phyloP scores from a whole-genome alignment of 1,140 invertebrate genomes.

The Lucilia cuprina region DNA sequence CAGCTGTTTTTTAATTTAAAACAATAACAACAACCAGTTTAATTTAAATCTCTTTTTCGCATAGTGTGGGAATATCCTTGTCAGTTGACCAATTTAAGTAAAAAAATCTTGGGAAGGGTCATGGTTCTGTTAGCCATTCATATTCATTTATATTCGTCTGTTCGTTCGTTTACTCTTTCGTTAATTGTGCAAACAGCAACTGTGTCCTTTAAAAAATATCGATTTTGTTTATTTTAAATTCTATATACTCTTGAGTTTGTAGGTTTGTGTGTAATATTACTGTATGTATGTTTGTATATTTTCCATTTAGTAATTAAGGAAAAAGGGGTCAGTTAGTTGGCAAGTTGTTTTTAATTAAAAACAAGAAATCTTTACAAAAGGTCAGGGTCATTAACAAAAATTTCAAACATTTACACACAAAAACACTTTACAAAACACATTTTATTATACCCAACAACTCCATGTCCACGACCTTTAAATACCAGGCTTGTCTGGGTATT shows the following conservation, averaged over 20 bases:
- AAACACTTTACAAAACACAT: background rate
- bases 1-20: background rate
- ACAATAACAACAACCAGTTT: background rate
- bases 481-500: background rate
- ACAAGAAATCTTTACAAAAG: background rate
- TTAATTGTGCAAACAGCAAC: background rate
- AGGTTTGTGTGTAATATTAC: background rate
- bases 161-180: background rate
- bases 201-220: background rate
- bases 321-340: constrained; percentile 13
- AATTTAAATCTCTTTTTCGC: background rate
- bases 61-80: constrained; percentile 14
- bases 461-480: background rate
- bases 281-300: background rate
- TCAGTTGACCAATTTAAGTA: background rate
- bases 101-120: background rate
- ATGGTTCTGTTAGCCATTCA: background rate
- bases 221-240: background rate
- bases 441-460: background rate
- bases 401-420: background rate
- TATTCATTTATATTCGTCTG: too few relatives aligned
- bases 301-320: background rate
- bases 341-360: background rate
- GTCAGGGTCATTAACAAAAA: constrained; percentile 14
- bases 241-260: background rate